Evolutionary conservation across 1,140 invertebrate genomes (phyloP).

Genomic region (Apis mellifera): DNA sequence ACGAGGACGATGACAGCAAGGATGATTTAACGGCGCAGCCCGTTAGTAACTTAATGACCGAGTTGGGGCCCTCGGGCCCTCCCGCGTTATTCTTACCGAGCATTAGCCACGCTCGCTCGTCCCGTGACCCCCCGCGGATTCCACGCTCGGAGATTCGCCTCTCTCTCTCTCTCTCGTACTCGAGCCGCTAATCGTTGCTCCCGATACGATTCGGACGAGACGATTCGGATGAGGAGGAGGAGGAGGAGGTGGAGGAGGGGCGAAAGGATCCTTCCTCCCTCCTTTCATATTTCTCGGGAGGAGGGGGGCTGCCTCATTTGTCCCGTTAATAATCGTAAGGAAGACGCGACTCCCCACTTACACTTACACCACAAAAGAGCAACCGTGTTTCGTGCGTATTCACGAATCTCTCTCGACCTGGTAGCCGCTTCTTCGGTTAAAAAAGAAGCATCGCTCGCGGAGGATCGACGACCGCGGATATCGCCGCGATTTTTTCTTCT

Average conservation of each 20-base stretch:
- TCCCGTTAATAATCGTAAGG: conserved; percentile 78
- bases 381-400: no score
- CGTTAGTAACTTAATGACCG: conserved; percentile 73
- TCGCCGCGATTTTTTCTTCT: no score
- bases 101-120: conserved; percentile 70
- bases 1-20: conserved; percentile 80
- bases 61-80: conserved; percentile 52
- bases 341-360: conserved; percentile 76
- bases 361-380: conserved; percentile 67
- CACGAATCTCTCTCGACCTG: conserved; percentile 69
- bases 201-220: no score
- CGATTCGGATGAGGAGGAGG: background rate
- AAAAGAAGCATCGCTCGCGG: no score
- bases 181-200: background rate
- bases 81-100: conserved; percentile 70
- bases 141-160: conserved; percentile 37
- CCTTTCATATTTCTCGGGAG: no score
- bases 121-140: conserved; percentile 70
- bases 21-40: conserved; percentile 76
- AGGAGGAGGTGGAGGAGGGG: background rate
- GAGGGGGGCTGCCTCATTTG: conserved; percentile 70
- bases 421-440: conserved; percentile 21
- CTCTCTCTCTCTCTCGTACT: background rate
- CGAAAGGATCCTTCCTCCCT: no score
- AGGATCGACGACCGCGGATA: no score